Evolutionary conservation across 2,888 invertebrate species (phyloP), one percentile per base, ranked within the genome.

Genomic region (Xestoiulus laeticollis): DNA sequence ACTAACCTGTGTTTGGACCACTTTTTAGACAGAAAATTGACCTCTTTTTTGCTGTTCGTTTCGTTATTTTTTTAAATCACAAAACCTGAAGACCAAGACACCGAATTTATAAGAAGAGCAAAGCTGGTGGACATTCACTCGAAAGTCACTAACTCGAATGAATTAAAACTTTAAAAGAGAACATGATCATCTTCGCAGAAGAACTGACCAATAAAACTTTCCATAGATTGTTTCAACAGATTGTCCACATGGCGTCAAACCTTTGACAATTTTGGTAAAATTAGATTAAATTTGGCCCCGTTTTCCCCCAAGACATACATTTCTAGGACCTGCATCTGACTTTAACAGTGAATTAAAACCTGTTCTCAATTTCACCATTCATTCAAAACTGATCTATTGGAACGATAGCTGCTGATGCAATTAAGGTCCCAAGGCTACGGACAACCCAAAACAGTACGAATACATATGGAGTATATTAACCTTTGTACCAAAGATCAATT

Each of bases 1-100:
- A 59, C 53, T 59, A 59, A 59, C 53, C 53, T 59, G 53, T 59
- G 53, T 59, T 59, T n/a, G n/a, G 53, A 59, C 53, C 53, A 59
- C 53, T 59, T 59, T 59, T 59, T 16, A 59, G 53, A 59, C 53
- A 59, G 6, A 1, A 59, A 59, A 59, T 59, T 59, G n/a, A 59
- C 53, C 53, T 59, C 53, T 59, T 59, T 59, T 59, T 59, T 59
- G 53, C 53, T 59, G n/a, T 59, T n/a, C 53, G 53, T 59, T 59
- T 59, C 3, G 53, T 5, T 59, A 59, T 53, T 59, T 59, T 59
- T 59, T 59, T 59, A 59, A 59, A n/a, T n/a, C 1, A 59, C 5
- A 43, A 59, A 59, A 59, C 12, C 53, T 59, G 53, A 59, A 59
- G 53, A 59, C 3, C 19, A 12, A 43, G 43, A 12, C 43, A 43